Conservation (phyloP, 2,888 invertebrate species). For the Sminthurinus aureus region DNA sequence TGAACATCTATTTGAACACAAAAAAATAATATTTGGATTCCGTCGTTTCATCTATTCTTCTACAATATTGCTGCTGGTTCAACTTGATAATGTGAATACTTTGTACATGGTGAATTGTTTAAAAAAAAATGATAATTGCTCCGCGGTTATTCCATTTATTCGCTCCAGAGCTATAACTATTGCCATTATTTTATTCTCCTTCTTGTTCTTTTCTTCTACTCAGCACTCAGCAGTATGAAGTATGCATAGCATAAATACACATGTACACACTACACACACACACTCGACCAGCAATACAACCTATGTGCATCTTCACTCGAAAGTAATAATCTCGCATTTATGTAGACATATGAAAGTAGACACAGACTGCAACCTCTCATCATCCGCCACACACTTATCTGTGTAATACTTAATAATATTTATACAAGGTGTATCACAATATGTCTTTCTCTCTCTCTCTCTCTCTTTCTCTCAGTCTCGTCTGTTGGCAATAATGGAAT, state of each 20-base stretch:
- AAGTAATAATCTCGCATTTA: too few species aligned
- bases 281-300: too few species aligned
- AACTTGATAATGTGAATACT: not conserved
- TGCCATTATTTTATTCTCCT: not conserved
- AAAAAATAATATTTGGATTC: not conserved
- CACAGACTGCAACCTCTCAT: too few species aligned
- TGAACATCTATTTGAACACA: too few species aligned
- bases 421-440: too few species aligned
- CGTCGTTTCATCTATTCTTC: not conserved
- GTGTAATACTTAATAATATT: too few species aligned
- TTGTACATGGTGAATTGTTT: conserved; percentile 24
- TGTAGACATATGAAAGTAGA: too few species aligned
- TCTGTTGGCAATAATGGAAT: not conserved
- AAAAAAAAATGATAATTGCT: conserved; percentile 42
- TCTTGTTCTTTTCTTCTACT: not conserved
- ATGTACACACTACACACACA: too few species aligned
- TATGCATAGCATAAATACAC: too few species aligned
- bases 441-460: not conserved
- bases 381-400: too few species aligned
- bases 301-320: too few species aligned
- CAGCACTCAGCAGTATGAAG: too few species aligned
- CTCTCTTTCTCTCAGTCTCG: not conserved
- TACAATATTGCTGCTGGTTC: not conserved
- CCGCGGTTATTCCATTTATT: conserved; percentile 35
- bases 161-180: conserved; percentile 31